These are phyloP conservation scores for Uropsilus gracilis DNA, from an alignment of 2,113 vertebrate species.

Conservation along the genomic window DNA sequence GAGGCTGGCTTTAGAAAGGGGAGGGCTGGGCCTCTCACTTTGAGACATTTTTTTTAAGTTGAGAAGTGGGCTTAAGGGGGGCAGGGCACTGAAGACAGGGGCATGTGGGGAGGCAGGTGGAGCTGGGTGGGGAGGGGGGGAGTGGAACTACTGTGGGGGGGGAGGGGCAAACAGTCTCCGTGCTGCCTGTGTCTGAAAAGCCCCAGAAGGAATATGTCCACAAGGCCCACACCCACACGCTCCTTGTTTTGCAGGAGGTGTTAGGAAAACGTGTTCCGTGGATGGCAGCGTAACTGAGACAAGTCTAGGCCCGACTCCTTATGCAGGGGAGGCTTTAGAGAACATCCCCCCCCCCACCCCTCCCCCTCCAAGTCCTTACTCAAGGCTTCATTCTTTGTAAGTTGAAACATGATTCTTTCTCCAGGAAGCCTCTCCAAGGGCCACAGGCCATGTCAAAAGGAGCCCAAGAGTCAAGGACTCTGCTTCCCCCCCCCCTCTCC, in stretches of 20 bases:
- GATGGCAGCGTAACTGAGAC: not conserved
- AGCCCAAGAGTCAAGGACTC: not conserved
- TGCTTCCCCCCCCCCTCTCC: rapidly evolving
- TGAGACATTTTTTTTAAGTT: not conserved
- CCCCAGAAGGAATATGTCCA: not conserved
- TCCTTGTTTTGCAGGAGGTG: not conserved
- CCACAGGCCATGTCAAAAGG: not conserved
- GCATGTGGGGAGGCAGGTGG: too few relatives aligned
- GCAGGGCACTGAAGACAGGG: not conserved
- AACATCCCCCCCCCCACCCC: not conserved
- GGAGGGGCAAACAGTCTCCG: not conserved
- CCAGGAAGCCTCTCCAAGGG: not conserved
- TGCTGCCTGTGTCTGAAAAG: not conserved
- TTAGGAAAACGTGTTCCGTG: not conserved
- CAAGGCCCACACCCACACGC: not conserved
- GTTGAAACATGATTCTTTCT: not conserved
- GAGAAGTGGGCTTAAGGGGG: not conserved
- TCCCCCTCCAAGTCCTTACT: not conserved
- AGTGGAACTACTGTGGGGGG: too few relatives aligned
- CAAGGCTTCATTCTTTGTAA: not conserved
- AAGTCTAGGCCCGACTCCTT: not conserved
- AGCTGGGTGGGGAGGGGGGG: not conserved
- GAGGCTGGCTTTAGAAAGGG: not conserved
- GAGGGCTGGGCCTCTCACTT: not conserved
- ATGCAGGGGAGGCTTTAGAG: not conserved